A percentile compares a stretch with the other conserved stretches of the same genome.
Evolutionary conservation across 53 echinoderm and acorn worm species (phyloP).

Genomic region (Astropecten irregularis): DNA sequence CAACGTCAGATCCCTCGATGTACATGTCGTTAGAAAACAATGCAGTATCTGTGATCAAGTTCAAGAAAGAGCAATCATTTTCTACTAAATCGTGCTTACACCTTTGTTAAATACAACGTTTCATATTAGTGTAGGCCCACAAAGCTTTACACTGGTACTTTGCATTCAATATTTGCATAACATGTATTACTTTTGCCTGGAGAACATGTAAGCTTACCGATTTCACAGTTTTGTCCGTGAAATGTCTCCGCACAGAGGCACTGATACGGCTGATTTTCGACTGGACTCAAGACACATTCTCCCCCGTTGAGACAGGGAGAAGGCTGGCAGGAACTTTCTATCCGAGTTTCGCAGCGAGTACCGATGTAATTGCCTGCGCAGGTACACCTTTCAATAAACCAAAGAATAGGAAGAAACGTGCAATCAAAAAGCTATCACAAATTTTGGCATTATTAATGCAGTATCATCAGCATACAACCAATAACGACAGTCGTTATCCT

Average conservation of each 20-base stretch:
- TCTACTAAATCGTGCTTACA: too few species aligned
- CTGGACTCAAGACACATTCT: not conserved
- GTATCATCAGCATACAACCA: too few species aligned
- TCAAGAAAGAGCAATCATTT: not conserved
- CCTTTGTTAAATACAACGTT: too few species aligned
- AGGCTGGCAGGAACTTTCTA: not conserved
- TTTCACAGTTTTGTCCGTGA: constrained; percentile 17
- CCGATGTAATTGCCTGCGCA: not conserved
- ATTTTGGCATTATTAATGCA: not conserved
- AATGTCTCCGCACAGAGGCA: not conserved
- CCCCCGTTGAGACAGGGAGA: not conserved
- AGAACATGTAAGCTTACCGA: not conserved
- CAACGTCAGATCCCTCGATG: not conserved
- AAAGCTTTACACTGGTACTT: too few species aligned
- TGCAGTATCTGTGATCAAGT: not conserved
- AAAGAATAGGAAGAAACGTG: not conserved
- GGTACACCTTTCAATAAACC: not conserved
- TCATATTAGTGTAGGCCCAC: too few species aligned
- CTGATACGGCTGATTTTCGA: not conserved
- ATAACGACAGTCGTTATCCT: too few species aligned
- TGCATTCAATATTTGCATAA: too few species aligned
- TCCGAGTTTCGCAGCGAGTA: not conserved
- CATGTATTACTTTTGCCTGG: too few species aligned
- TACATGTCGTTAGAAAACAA: not conserved
- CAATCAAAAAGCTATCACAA: not conserved